phyloP scores from a whole-genome alignment of 2,113 vertebrate genomes.

The Melanotaenia duboulayi region DNA sequence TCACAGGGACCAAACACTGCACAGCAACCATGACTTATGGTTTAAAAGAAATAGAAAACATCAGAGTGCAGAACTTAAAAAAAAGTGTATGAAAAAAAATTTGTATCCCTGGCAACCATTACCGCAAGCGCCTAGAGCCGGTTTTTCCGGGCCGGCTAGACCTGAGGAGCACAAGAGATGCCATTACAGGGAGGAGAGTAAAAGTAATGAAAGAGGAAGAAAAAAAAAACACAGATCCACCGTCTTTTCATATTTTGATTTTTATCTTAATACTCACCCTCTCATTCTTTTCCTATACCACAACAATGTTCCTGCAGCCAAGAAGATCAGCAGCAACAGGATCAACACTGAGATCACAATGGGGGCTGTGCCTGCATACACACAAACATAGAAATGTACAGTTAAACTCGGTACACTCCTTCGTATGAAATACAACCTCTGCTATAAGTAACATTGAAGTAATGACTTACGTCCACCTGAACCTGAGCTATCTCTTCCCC shows the following conservation, averaged over 20 bases:
- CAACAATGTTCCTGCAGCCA: constrained; percentile 84
- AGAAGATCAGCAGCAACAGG: constrained; percentile 85
- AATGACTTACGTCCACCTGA: constrained; percentile 65
- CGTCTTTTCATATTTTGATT: neutral
- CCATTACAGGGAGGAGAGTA: constrained; percentile 67
- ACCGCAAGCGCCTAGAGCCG: constrained; percentile 82
- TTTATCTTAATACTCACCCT: constrained; percentile 84
- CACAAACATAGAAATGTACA: neutral
- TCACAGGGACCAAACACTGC: constrained; percentile 67
- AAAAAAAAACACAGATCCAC: constrained; percentile 14
- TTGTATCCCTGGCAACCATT: constrained; percentile 75
- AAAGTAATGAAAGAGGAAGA: constrained; percentile 22
- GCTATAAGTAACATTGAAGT: neutral
- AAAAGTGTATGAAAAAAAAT: constrained; percentile 38
- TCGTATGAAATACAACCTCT: neutral
- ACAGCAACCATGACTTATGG: constrained; percentile 67
- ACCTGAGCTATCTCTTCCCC: neutral
- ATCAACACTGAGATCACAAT: constrained; percentile 89
- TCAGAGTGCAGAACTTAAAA: constrained; percentile 50
- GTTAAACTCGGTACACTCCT: neutral
- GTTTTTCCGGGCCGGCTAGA: constrained; percentile 81
- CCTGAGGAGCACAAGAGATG: constrained; percentile 81
- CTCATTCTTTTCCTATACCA: constrained; percentile 93
- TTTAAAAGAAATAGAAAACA: constrained; percentile 33
- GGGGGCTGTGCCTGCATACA: constrained; percentile 85